Base-by-base conservation (phyloP, 2,888 invertebrate genomes). In the Trypoxylon attenuatum region DNA sequence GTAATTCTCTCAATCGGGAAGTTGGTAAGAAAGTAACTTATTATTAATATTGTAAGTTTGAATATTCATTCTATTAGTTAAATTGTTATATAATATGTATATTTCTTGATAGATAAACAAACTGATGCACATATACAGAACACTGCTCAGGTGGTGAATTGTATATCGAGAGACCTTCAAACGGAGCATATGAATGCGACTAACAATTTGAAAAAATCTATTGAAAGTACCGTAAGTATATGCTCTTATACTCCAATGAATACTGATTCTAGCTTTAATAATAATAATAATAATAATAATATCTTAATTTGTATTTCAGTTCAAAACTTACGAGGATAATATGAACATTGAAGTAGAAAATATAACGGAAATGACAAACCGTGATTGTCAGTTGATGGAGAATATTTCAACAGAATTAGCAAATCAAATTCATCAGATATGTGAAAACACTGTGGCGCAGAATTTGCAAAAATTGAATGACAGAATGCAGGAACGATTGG, bases 381-480 rank as follows among this genome's bases (percentile, higher is more conserved):
- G 67, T 8, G 80, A 83, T 57, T 66, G 62, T 16, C 51, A 70
- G 23, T 51, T 55, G 5, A 68, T 85, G n/a, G 65, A 73, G 27
- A 69, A 74, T 25, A 72, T 75, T 25, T 77, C 78, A 18, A 15
- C 49, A 2, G 72, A 64, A 53, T 53, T 84, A 4, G 73, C 79
- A 6, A 64, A 77, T 2, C 79, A 77, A 66, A 76, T 84, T 46
- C 65, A 72, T 1, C 51, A 81, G 23, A 47, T 82, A 10, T 67
- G 82, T 22, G 65, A 83, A 8, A 82, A 76, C 49, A 74, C 79
- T 56, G 71, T 85, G 27, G 71, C 78, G 15, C 78, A 82, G 53
- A 82, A 82, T 66, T 73, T 86, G 18, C 73, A 59, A 21, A 43
- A 22, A 5, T 61, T 84, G 6, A 75, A 79, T 13, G 49, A 74